Evolutionary conservation across 2,797 vertebrate species (phyloP).

Genomic region (Sebastolobus altivelis): DNA sequence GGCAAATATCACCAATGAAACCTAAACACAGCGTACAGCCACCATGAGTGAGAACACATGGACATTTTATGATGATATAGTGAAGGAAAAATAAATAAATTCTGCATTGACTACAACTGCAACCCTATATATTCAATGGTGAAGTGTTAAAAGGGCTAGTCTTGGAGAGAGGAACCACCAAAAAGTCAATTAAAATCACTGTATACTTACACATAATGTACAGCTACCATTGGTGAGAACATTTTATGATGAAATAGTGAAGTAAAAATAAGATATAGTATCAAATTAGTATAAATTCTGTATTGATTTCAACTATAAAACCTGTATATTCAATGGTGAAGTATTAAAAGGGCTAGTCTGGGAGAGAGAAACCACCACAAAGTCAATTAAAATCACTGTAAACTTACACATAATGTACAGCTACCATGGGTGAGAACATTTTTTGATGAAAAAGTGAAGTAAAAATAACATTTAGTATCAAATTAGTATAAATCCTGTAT

Average conservation of each 20-base stretch:
- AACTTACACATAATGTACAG: background rate
- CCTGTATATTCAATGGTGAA: background rate
- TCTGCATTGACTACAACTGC: background rate
- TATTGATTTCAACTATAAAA: background rate
- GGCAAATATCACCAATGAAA: slow-evolving; percentile 2
- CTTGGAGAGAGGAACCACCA: background rate
- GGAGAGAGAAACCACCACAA: background rate
- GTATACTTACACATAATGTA: background rate
- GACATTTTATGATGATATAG: background rate
- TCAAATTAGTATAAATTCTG: background rate
- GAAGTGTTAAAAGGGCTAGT: background rate
- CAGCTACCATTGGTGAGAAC: background rate
- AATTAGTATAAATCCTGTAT: background rate
- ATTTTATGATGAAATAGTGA: background rate
- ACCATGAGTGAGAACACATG: background rate
- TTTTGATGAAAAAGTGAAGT: too few relatives aligned
- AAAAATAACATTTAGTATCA: background rate
- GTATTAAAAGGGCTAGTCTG: background rate
- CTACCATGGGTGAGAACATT: too few relatives aligned
- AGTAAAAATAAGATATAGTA: background rate
- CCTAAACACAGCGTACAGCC: background rate
- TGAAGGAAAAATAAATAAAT: background rate
- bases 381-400: background rate
- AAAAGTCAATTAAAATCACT: background rate
- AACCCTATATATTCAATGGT: background rate